Evolutionary conservation across 1,140 invertebrate genomes (phyloP), one percentile per base, ranked within the genome.

Genomic region (Drosophila littoralis): DNA sequence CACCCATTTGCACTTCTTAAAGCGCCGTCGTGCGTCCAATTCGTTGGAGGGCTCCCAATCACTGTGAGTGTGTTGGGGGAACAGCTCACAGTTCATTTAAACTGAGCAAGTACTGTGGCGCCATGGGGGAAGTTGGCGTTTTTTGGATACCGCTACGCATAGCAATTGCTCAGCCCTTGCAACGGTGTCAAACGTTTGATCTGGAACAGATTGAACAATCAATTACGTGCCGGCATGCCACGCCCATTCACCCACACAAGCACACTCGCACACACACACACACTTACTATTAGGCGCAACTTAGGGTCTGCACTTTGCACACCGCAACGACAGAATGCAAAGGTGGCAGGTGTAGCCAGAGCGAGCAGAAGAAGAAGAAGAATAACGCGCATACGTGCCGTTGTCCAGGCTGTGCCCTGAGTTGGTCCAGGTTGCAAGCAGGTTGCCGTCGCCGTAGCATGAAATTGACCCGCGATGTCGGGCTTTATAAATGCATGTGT

Each of bases 201-300:
- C 83, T 88, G 83, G 79, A 88, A 88, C 84, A 89, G 83, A 88
- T 88, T 88, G 83, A 88, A 89, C 84, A 88, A 88, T 88, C 83
- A 88, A 88, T 88, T 88, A 88, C 83, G 84, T 83, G 79, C 84
- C 48, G 73, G 71, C 75, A 82, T 59, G 79, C 61, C 75, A 82
- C 83, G 76, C 84, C 84, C 83, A 79, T 64, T 17, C 38, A 52
- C 55, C 55, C 50, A 45, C 48, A 9, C 28, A 60, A 2, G n/a
- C 46, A 40, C 52, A 35, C 7, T 12, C 13, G 6, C 43, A 46
- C 13, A 13, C 50, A 13, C 28, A 6, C 22, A n/a, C 8, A 13
- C 9, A 8, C 32, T n/a, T 7, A 36, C 13, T 36, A 13, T 35
- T 54, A 54, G 51, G 33, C 33, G 32, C n/a, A 54, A 33, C 45